Conservation (phyloP, 35 echinoderm and acorn worm species). For the Apostichopus japonicus region DNA sequence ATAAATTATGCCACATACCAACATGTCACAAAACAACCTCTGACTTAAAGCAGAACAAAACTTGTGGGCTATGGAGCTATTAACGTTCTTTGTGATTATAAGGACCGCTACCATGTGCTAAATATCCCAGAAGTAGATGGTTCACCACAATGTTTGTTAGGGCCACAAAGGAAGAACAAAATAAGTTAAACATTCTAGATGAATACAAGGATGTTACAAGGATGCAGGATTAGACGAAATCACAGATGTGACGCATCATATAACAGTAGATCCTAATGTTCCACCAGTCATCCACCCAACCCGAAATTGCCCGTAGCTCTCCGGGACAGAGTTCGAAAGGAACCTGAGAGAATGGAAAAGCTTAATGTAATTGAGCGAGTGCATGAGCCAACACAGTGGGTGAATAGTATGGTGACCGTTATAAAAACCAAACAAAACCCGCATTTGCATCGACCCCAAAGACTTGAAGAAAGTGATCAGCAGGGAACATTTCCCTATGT, state of each 20-base stretch:
- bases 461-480: slow-evolving; percentile 34
- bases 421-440: slow-evolving; percentile 25
- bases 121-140: background rate
- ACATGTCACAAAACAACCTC: background rate
- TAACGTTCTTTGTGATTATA: background rate
- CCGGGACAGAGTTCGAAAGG: background rate
- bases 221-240: background rate
- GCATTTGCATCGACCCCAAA: slow-evolving; percentile 33
- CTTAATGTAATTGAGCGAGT: slow-evolving; percentile 17
- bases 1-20: background rate
- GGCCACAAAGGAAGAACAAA: background rate
- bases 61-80: background rate
- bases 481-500: slow-evolving; percentile 15
- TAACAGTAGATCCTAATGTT: background rate
- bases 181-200: background rate
- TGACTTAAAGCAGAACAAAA: background rate
- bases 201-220: background rate
- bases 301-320: background rate
- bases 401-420: slow-evolving; percentile 35
- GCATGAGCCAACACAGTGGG: slow-evolving; percentile 23
- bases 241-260: background rate
- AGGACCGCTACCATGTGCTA: background rate
- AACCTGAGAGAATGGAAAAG: background rate
- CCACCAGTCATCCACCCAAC: slow-evolving; percentile 12
- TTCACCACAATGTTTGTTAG: background rate